Conservation (phyloP, 1,140 invertebrate species). For the Dendrolimus kikuchii region DNA sequence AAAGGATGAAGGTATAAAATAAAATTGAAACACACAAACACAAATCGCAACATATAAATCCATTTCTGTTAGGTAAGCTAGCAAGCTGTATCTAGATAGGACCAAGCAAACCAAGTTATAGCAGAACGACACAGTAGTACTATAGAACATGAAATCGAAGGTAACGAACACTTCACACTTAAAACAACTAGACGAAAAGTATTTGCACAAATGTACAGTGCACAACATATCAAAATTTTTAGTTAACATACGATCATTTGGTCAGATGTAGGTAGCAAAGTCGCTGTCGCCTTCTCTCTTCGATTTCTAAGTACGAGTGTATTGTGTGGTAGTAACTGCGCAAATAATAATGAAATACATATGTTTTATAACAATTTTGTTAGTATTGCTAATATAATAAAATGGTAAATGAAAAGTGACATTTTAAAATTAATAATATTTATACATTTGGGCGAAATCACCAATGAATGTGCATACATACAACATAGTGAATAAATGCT, state of each 20-base stretch:
- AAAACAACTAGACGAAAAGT: constrained; percentile 16
- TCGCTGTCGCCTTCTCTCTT: constrained; percentile 46
- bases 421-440: constrained; percentile 2
- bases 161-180: constrained; percentile 1
- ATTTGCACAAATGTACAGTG: constrained; percentile 49
- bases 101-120: constrained; percentile 5
- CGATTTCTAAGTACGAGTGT: constrained; percentile 66
- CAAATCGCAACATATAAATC: constrained; percentile 61
- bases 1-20: background rate
- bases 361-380: constrained; percentile 12
- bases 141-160: background rate
- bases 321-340: constrained; percentile 65
- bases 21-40: constrained; percentile 60
- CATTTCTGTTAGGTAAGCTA: constrained; percentile 33
- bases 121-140: constrained; percentile 10
- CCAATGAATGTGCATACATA: constrained; percentile 7
- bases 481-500: background rate
- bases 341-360: constrained; percentile 42
- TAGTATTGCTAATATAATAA: constrained; percentile 7
- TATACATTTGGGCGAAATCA: too few species aligned
- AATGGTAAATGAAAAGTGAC: constrained; percentile 5
- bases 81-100: constrained; percentile 30
- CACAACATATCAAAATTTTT: constrained; percentile 35
- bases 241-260: constrained; percentile 51
- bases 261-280: constrained; percentile 51